These are phyloP conservation scores for Coregonus sp. DNA, from an alignment of 2,797 vertebrate genomes.

Conservation along the genomic window DNA sequence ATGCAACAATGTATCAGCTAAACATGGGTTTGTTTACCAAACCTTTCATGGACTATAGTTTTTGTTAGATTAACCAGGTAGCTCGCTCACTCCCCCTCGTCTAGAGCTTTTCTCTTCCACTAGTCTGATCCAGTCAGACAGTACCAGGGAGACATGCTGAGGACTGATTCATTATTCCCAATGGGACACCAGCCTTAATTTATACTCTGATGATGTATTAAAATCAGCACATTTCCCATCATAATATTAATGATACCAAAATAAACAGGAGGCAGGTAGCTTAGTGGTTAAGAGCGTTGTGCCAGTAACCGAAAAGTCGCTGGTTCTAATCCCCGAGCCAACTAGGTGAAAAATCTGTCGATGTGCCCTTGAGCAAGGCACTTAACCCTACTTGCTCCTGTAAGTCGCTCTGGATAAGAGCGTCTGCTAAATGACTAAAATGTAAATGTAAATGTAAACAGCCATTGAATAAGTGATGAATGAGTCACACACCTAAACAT, in stretches of 20 bases:
- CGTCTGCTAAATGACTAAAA: too few relatives aligned
- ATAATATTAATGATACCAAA: too few relatives aligned
- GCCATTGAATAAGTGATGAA: too few relatives aligned
- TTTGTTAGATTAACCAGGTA: constrained; percentile 8
- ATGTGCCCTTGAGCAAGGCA: too few relatives aligned
- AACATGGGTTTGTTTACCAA: background rate
- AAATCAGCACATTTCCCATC: constrained; percentile 37
- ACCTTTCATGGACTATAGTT: background rate
- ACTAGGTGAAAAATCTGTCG: too few relatives aligned
- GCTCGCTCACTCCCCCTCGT: background rate
- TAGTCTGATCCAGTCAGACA: background rate
- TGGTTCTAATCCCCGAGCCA: too few relatives aligned
- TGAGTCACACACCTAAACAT: background rate
- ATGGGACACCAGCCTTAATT: constrained; percentile 41
- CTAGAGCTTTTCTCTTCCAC: background rate
- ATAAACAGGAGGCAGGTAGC: too few relatives aligned
- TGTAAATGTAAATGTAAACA: too few relatives aligned
- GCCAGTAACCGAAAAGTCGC: too few relatives aligned
- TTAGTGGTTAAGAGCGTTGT: too few relatives aligned
- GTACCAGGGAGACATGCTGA: constrained; percentile 6
- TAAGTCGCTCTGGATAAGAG: too few relatives aligned
- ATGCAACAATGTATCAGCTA: background rate
- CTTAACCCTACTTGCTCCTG: too few relatives aligned
- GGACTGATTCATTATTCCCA: constrained; percentile 45
- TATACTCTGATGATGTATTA: constrained; percentile 46